phyloP scores from a whole-genome alignment of 92 coral and sea anemone genomes.

The Ricordea florida region DNA sequence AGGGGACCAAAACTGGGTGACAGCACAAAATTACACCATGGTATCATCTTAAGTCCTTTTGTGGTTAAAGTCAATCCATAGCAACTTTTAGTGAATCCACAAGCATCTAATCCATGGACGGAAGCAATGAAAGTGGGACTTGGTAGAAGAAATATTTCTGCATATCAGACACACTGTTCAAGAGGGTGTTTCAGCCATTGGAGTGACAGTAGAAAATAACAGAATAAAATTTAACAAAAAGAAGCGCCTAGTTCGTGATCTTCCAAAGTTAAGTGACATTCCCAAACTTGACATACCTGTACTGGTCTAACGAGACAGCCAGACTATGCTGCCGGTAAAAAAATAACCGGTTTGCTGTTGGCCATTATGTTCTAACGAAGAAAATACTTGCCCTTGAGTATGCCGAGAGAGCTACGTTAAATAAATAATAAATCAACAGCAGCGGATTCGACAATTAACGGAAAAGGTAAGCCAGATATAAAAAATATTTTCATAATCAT shows the following conservation, averaged over 20 bases:
- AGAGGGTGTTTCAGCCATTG: slow-evolving; percentile 16
- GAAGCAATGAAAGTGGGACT: slow-evolving; percentile 14
- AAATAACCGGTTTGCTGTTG: slow-evolving; percentile 6
- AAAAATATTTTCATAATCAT: slow-evolving; percentile 6
- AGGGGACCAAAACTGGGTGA: not conserved
- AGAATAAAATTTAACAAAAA: too few relatives aligned
- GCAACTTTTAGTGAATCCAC: slow-evolving; percentile 13
- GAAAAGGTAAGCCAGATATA: slow-evolving; percentile 10
- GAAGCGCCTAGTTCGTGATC: too few relatives aligned
- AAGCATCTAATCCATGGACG: slow-evolving; percentile 7
- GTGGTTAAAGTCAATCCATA: slow-evolving; percentile 12
- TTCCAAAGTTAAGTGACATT: too few relatives aligned
- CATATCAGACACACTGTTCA: slow-evolving; percentile 19
- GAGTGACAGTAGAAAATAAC: slow-evolving; percentile 5
- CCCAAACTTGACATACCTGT: not conserved
- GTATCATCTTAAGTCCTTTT: not conserved
- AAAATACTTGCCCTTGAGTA: slow-evolving; percentile 1
- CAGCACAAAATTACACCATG: slow-evolving; percentile 5
- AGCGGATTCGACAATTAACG: slow-evolving; percentile 12
- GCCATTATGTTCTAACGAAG: slow-evolving; percentile 9
- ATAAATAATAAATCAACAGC: not conserved
- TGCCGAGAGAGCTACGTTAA: slow-evolving; percentile 13
- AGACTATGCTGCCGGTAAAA: slow-evolving; percentile 5
- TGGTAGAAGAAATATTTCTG: slow-evolving; percentile 14
- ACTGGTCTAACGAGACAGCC: not conserved